Base-by-base conservation (phyloP, 1,140 invertebrate species). In the Cyphomyrmex costatus region DNA sequence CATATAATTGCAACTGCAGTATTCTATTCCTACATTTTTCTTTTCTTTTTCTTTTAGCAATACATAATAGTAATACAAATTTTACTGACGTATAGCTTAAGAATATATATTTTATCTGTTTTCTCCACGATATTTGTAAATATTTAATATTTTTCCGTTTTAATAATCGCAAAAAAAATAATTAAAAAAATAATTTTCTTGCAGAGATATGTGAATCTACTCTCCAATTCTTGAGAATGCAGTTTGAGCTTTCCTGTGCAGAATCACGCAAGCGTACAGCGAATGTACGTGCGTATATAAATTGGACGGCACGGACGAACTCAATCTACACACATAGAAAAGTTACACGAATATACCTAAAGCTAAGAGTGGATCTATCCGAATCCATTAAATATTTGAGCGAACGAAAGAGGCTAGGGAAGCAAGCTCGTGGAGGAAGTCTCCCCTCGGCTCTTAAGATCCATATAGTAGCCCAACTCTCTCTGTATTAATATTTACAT, bases 351-450 rank as follows among this genome's bases (percentile, higher is more conserved):
- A 86, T 84, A 86, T 88, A 82, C 65, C 73, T 77, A 84, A 74
- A 89, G 66, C 51, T 42, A 85, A 85, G 46, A 65, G 86, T 82
- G 86, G 86, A 87, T 90, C 74, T 79, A 90, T 84, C 51, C 79
- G 70, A 89, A 90, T 91, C 87, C 90, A 90, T 91, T 91, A 91
- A 91, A 91, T 91, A 91, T 90, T 91, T 91, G 90, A 90, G 86
- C 79, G 80, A 80, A 63, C 79, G 87, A 91, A 89, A 89, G 63
- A 87, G 76, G 56, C 88, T 77, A 90, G 78, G 89, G 84, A 80
- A 79, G 86, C 36, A 84, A 77, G 36, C 73, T 56, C 86, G 83
- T 46, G 66, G 66, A 91, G 89, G 79, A 91, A 84, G 73, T 86
- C 76, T 70, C 76, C 88, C 89, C 78, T 76, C 83, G 82, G 71